Evolutionary conservation across 2,797 vertebrate species (phyloP).

Genomic region (Mustela erminea): DNA sequence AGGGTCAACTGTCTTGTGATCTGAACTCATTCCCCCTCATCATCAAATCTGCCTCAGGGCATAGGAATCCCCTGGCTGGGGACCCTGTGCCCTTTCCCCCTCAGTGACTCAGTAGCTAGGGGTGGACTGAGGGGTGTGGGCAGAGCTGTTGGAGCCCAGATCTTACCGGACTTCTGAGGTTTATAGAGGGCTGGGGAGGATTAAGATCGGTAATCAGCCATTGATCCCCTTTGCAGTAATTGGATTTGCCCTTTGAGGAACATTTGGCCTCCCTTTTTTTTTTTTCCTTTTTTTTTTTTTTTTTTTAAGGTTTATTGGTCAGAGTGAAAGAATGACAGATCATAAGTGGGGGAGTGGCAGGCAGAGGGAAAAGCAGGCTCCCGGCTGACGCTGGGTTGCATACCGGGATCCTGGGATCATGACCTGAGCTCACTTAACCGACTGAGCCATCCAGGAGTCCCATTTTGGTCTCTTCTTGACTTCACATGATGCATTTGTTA

Average conservation of each 20-base stretch:
- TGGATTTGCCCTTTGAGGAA: background rate
- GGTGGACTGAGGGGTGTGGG: background rate
- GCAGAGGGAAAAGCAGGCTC: background rate
- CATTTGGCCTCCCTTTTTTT: background rate
- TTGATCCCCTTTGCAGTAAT: background rate
- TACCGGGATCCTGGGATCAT: background rate
- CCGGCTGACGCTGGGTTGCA: too few species aligned
- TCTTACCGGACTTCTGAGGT: background rate
- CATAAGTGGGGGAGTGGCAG: background rate
- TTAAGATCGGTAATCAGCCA: background rate
- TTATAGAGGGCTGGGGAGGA: fast-evolving
- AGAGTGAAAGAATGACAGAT: background rate
- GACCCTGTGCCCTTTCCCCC: background rate
- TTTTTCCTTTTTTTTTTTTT: background rate
- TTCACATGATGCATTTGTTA: background rate
- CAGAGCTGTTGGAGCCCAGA: background rate
- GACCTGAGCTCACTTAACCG: background rate
- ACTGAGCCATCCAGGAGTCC: background rate
- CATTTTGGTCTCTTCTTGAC: background rate
- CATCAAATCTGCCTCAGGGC: too few species aligned
- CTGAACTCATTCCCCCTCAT: too few species aligned
- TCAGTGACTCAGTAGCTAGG: too few species aligned
- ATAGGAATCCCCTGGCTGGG: background rate
- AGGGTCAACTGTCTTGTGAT: too few species aligned
- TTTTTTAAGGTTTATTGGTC: background rate